phyloP scores from a whole-genome alignment of 1,140 invertebrate species.

The Meloidogyne hapla region DNA sequence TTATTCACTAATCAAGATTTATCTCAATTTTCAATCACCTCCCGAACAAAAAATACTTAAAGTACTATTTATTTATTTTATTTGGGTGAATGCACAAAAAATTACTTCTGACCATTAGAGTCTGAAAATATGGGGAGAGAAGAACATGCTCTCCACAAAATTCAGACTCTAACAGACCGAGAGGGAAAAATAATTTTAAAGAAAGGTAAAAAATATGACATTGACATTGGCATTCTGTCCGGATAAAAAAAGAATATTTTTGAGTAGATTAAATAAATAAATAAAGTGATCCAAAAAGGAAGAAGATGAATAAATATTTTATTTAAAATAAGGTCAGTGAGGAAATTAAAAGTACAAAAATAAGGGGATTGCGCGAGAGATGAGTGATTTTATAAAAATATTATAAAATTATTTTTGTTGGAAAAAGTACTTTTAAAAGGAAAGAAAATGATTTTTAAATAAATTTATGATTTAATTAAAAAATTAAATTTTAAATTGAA shows the following conservation, averaged over 20 bases:
- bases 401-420: neutral
- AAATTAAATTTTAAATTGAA: neutral
- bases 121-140: too few species aligned
- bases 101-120: too few species aligned
- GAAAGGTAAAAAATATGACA: neutral
- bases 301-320: neutral
- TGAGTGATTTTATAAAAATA: neutral
- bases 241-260: neutral
- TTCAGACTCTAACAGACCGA: neutral
- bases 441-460: neutral
- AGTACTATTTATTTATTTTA: too few species aligned
- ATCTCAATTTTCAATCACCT: too few species aligned
- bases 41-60: too few species aligned
- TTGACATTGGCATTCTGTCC: neutral
- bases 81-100: too few species aligned
- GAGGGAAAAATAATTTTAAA: neutral
- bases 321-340: constrained; percentile 2
- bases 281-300: neutral
- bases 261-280: neutral
- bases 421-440: neutral
- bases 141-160: neutral
- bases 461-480: neutral
- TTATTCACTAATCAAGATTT: too few species aligned
- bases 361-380: neutral
- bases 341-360: constrained; percentile 1